Conservation (phyloP, 2,113 vertebrate genomes). For the Myrmecobius fasciatus region DNA sequence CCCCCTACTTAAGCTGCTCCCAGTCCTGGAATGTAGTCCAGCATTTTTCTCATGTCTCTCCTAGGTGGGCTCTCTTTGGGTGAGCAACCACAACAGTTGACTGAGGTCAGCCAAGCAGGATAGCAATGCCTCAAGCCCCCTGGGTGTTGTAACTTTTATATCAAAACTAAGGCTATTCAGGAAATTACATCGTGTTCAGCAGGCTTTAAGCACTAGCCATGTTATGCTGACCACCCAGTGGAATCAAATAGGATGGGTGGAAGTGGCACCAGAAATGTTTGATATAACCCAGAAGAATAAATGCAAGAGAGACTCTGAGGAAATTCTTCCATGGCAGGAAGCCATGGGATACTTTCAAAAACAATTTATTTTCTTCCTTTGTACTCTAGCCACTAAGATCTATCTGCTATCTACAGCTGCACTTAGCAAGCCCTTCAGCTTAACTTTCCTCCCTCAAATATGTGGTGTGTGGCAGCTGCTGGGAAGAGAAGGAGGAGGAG, state of each 20-base stretch:
- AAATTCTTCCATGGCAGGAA: constrained; percentile 69
- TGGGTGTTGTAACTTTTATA: constrained; percentile 66
- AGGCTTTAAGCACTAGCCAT: constrained; percentile 72
- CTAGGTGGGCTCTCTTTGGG: constrained; percentile 54
- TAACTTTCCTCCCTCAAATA: constrained; percentile 70
- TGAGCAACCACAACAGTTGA: constrained; percentile 65
- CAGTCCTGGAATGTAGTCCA: constrained; percentile 54
- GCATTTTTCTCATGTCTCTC: constrained; percentile 65
- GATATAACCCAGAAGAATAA: constrained; percentile 78
- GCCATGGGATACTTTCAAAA: constrained; percentile 70
- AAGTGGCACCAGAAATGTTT: constrained; percentile 70
- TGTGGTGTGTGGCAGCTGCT: constrained; percentile 70
- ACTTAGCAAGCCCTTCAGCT: constrained; percentile 67
- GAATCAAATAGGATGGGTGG: constrained; percentile 51
- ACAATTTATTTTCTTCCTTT: constrained; percentile 67
- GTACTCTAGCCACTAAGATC: constrained; percentile 71
- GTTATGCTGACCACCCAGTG: constrained; percentile 70
- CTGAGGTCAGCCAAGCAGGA: constrained; percentile 74
- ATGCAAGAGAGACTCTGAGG: constrained; percentile 65
- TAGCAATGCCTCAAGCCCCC: constrained; percentile 66
- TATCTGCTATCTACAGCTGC: constrained; percentile 71
- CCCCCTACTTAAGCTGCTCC: constrained; percentile 41
- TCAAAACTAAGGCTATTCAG: constrained; percentile 67
- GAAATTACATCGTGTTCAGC: constrained; percentile 59
- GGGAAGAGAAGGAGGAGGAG: constrained; percentile 45